These are phyloP conservation scores for Henricia sp. DNA, from an alignment of 53 echinoderm and acorn worm genomes.

Conservation along the genomic window DNA sequence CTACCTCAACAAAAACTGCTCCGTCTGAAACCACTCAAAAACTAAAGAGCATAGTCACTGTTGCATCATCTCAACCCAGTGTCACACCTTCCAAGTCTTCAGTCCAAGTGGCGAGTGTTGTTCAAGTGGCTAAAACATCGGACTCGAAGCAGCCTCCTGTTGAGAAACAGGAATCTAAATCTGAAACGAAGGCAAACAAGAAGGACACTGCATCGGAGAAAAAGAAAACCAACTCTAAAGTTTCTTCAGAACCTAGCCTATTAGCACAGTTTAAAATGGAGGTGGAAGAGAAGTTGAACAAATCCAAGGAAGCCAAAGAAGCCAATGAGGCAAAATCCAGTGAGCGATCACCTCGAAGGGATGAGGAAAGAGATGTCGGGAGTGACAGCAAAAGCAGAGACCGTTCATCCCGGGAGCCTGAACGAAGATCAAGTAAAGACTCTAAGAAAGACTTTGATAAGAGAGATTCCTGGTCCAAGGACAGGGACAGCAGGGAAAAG, in stretches of 20 bases:
- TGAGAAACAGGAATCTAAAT: constrained; percentile 22
- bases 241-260: not conserved
- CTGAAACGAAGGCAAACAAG: constrained; percentile 19
- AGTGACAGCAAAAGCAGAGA: constrained; percentile 55
- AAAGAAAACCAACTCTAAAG: constrained; percentile 39
- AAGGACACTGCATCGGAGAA: constrained; percentile 13
- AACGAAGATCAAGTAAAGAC: constrained; percentile 40
- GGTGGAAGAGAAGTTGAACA: constrained; percentile 9
- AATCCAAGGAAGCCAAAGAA: constrained; percentile 53
- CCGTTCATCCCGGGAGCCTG: constrained; percentile 18
- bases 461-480: constrained; percentile 52
- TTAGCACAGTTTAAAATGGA: constrained; percentile 31
- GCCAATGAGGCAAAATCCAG: constrained; percentile 42
- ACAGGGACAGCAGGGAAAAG: constrained; percentile 56
- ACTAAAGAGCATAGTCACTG: constrained; percentile 33
- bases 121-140: constrained; percentile 11
- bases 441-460: constrained; percentile 45
- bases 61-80: constrained; percentile 24
- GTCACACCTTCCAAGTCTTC: not conserved
- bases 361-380: constrained; percentile 27
- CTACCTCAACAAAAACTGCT: not conserved
- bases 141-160: constrained; percentile 25
- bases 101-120: not conserved
- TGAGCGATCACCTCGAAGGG: constrained; percentile 44
- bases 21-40: not conserved